phyloP scores from a whole-genome alignment of 2,888 invertebrate species.

The Quadroppia sp. region DNA sequence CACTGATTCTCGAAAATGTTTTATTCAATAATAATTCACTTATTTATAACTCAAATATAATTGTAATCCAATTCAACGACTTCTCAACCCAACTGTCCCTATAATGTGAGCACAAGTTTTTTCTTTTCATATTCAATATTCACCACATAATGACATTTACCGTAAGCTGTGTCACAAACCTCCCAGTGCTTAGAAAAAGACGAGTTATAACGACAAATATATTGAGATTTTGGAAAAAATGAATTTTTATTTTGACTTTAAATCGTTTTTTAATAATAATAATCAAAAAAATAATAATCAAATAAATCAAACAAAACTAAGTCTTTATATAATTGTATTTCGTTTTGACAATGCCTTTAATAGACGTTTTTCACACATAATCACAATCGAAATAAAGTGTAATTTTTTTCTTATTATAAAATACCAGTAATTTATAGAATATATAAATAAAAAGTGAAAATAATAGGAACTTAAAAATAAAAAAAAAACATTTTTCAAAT shows the following conservation, averaged over 20 bases:
- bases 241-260: slow-evolving; percentile 22
- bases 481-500: neutral
- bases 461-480: slow-evolving; percentile 25
- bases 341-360: slow-evolving; percentile 19
- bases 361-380: slow-evolving; percentile 9
- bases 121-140: too few species aligned
- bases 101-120: too few species aligned
- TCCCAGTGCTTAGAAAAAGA: too few species aligned
- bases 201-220: too few species aligned
- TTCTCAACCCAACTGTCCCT: too few species aligned
- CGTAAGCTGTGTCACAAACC: too few species aligned
- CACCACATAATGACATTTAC: too few species aligned
- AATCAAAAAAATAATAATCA: slow-evolving; percentile 1
- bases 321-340: slow-evolving; percentile 20
- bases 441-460: slow-evolving; percentile 3
- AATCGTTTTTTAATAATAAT: neutral
- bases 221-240: too few species aligned
- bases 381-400: slow-evolving; percentile 9
- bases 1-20: too few species aligned
- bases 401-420: neutral
- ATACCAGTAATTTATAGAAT: slow-evolving; percentile 11
- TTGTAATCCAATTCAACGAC: too few species aligned
- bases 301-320: slow-evolving; percentile 21
- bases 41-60: too few species aligned
- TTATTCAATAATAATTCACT: too few species aligned